Evolutionary conservation across 2,797 vertebrate species (phyloP), one percentile per base, ranked within the genome.

Genomic region (Polyboroides typus): DNA sequence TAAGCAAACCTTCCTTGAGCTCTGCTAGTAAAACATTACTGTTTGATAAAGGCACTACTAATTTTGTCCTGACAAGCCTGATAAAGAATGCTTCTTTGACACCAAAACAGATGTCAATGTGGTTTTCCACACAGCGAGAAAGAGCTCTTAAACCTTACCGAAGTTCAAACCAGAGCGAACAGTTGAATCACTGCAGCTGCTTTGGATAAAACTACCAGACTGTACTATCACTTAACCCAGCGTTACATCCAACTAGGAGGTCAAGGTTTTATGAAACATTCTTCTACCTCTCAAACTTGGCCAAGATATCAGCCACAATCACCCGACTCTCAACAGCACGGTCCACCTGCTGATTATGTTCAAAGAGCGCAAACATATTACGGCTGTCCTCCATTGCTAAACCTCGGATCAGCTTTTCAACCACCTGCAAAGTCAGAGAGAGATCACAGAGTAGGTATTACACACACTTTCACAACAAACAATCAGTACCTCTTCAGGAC

Each of bases 361-460:
- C 99, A 83, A 99, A 99, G 80, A 99, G 99, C 1, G 99, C 99
- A 78, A 99, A 99, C 99, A 99, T 99, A 88, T 99, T 99, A 67
- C 99, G 98, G 96, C 99, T 99, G 98, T 99, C 99, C 95, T 99
- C 99, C 99, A 99, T 99, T 0, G 99, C 99, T 87, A 99, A 72
- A 42, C 99, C 99, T 83, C 99, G 97, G 96, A 99, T 99, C 74
- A 99, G 97, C 97, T 99, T 99, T 92, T 99, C 99, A 89, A 99
- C 99, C 95, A 99, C 99, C 99, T 99, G 96, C 52, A 91, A 22
- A 38, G 60, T 6, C 63, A 48, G n/a, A 63, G 26, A 79, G 10
- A 59, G 42, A 27, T 12, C 73, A 64, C 44, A 76, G 33, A 25
- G 34, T 0, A 31, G 20, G 34, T 53, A 73, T n/a, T 31, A 50